Evolutionary conservation across 1,140 invertebrate species (phyloP).

Genomic region (Penaeus indicus): DNA sequence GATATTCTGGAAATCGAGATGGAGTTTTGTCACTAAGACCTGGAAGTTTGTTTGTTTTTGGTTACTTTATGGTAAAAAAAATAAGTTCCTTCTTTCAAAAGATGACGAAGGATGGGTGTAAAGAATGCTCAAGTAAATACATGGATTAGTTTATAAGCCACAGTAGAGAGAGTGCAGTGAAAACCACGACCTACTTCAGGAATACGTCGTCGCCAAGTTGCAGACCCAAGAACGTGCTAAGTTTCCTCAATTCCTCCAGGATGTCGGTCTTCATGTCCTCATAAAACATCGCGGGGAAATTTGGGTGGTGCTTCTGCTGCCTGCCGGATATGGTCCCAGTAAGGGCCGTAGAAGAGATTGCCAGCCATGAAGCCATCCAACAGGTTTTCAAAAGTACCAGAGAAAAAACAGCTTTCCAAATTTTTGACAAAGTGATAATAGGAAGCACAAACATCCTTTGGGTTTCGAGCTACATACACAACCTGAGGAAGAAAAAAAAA

Average conservation of each 20-base stretch:
- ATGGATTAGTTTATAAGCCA: background rate
- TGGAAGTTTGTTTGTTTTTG: too few species aligned
- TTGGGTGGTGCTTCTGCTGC: slow-evolving; percentile 39
- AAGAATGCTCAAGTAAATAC: too few species aligned
- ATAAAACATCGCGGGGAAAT: slow-evolving; percentile 54
- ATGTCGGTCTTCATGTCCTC: slow-evolving; percentile 55
- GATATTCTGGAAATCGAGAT: background rate
- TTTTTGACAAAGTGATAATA: background rate
- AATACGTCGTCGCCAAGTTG: background rate
- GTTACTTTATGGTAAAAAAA: too few species aligned
- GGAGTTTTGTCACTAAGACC: too few species aligned
- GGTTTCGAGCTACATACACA: background rate
- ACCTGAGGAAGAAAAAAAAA: background rate
- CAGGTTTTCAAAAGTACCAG: background rate
- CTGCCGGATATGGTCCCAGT: slow-evolving; percentile 36
- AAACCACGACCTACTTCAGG: background rate
- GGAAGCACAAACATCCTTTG: background rate
- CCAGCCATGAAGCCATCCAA: background rate
- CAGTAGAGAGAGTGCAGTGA: background rate
- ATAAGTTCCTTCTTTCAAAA: too few species aligned
- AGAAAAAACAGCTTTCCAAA: background rate
- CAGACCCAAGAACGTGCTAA: slow-evolving; percentile 25
- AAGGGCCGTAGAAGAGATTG: slow-evolving; percentile 13
- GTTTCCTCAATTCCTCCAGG: slow-evolving; percentile 29
- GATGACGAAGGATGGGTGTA: too few species aligned